These are phyloP conservation scores for Prolemur simus DNA, from an alignment of 2,113 vertebrate species.

Conservation along the genomic window DNA sequence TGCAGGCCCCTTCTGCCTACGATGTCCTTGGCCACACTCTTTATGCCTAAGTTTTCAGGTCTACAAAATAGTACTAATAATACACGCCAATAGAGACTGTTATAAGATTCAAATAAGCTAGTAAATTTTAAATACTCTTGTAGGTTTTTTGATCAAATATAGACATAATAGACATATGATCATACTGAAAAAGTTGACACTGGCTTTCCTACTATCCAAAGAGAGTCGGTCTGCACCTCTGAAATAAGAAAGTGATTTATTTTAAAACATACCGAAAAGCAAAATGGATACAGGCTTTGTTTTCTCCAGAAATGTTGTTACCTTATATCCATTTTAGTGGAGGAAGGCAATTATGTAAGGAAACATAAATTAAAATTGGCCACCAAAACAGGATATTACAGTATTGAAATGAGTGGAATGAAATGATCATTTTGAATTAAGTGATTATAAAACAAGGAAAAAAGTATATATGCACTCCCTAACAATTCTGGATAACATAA, in stretches of 20 bases:
- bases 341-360: background rate
- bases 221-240: background rate
- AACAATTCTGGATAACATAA: background rate
- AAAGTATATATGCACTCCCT: background rate
- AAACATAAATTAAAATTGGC: background rate
- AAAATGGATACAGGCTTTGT: background rate
- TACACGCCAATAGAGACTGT: background rate
- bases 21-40: background rate
- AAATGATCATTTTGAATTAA: background rate
- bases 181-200: background rate
- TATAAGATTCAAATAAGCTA: background rate
- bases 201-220: background rate
- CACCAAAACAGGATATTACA: background rate
- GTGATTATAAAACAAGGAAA: background rate
- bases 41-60: background rate
- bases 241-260: background rate
- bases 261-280: background rate
- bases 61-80: background rate
- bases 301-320: background rate
- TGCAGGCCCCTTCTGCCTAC: background rate
- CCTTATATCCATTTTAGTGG: background rate
- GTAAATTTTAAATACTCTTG: background rate
- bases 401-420: background rate
- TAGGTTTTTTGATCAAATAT: background rate
- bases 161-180: background rate